A percentile compares a stretch with the other conserved stretches of the same genome.
Evolutionary conservation across 2,888 invertebrate species (phyloP).

Genomic region (Aphidius colemani): DNA sequence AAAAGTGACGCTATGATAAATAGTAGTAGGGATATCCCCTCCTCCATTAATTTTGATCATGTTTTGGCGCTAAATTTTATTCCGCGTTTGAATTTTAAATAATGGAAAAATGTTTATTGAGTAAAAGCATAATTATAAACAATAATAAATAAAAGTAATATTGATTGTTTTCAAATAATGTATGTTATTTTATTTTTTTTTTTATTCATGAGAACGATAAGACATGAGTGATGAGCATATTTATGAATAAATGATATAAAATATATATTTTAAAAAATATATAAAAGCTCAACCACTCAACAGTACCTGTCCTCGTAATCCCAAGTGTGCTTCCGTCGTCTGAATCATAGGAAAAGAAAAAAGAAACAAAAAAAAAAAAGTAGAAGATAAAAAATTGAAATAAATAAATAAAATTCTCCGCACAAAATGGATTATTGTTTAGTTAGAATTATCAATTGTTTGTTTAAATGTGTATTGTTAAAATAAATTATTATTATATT

Average conservation of each 20-base stretch:
- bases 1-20: too few species aligned
- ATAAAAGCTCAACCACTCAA: constrained; percentile 27
- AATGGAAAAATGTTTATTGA: too few species aligned
- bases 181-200: constrained; percentile 6
- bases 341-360: constrained; percentile 46
- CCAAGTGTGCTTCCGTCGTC: constrained; percentile 65
- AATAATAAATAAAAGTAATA: too few species aligned
- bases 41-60: too few species aligned
- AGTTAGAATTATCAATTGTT: constrained; percentile 9
- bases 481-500: not conserved
- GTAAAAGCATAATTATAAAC: too few species aligned
- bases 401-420: constrained; percentile 17
- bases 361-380: constrained; percentile 28
- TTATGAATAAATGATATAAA: not conserved
- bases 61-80: too few species aligned
- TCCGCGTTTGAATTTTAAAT: too few species aligned
- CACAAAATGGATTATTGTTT: not conserved
- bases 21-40: too few species aligned
- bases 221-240: not conserved
- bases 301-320: constrained; percentile 65
- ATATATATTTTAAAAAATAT: constrained; percentile 5
- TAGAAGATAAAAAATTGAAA: constrained; percentile 27
- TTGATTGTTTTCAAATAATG: too few species aligned
- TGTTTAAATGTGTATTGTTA: not conserved
- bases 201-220: not conserved